Evolutionary conservation across 2,797 vertebrate genomes (phyloP).

Genomic region (Sardinella longiceps): DNA sequence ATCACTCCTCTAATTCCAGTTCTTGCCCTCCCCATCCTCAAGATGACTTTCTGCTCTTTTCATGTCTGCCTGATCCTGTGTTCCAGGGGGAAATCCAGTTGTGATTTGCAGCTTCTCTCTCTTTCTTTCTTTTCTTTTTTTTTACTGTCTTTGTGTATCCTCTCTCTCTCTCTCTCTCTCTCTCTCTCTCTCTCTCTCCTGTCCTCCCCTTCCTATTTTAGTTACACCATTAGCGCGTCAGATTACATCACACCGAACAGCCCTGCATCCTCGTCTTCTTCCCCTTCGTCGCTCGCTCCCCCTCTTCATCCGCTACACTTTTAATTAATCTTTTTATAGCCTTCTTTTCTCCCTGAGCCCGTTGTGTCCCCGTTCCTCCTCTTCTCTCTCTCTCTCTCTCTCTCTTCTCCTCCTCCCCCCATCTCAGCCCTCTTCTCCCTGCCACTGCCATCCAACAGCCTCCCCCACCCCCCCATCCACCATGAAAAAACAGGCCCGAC

Average conservation of each 20-base stretch:
- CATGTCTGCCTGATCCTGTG: conserved; percentile 29
- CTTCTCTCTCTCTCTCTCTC: neutral
- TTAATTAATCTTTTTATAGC: conserved; percentile 75
- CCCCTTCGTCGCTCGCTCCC: conserved; percentile 45
- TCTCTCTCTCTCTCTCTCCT: neutral
- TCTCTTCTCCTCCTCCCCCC: neutral
- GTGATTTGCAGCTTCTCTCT: neutral
- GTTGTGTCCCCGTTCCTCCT: conserved; percentile 32
- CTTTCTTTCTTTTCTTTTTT: neutral
- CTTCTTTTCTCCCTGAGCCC: conserved; percentile 49
- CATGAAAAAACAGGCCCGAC: conserved; percentile 48
- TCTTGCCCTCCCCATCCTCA: neutral
- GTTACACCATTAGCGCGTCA: conserved; percentile 58
- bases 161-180: neutral
- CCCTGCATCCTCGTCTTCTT: conserved; percentile 9
- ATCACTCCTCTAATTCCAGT: conserved; percentile 18
- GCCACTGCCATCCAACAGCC: neutral
- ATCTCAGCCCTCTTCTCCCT: neutral
- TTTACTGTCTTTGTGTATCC: neutral
- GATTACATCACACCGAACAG: conserved; percentile 63
- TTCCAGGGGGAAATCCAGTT: conserved; percentile 26
- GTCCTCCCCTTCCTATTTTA: conserved; percentile 23
- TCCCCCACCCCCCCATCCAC: neutral
- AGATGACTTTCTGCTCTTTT: conserved; percentile 21
- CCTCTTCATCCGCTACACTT: conserved; percentile 64